Evolutionary conservation across 1,140 invertebrate species (phyloP), one percentile per base, ranked within the genome.

Genomic region (Hormaphis cornu): DNA sequence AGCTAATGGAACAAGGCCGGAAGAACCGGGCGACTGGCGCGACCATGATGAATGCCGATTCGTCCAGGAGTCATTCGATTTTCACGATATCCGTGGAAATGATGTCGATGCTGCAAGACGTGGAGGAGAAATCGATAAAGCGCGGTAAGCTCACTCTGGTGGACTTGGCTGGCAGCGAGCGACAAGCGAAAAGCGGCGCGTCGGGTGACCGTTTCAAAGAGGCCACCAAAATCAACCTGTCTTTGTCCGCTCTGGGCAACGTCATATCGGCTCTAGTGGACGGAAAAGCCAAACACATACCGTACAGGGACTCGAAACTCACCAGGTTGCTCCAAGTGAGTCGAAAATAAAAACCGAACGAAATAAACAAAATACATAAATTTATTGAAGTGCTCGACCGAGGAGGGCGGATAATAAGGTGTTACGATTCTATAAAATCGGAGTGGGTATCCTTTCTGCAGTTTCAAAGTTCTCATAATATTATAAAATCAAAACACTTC

Each of bases 221-320:
- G 81, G 93, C 93, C 0, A 95, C 91, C 0, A 95, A 95, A 81
- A 97, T 97, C 70, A 97, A 97, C 81, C 78, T 97, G n/a, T 95
- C 91, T 8, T 79, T 97, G 16, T 95, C 91, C 12, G 94, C 93
- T 1, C 78, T 97, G 44, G 94, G 93, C 16, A 97, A 97, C 80
- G 93, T 97, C 0, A 97, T 97, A 69, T 95, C 92, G 14, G 92
- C 93, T 0, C 78, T 97, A 40, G 93, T 95, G 0, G 91, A 89
- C 77, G 88, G 89, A 2, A 90, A 94, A 80, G 85, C 88, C n/a
- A 86, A 89, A 76, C 92, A 97, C 76, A 88, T 97, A 69, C 94
- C 94, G 1, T 97, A 95, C 76, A 79, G 92, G 61, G 94, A 97
- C 76, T 94, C 91, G n/a, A 97, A 97, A 79, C 79, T 97, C 1